A percentile compares a stretch with the other conserved stretches of the same genome.
phyloP scores from a whole-genome alignment of 2,113 vertebrate species.

The Chaenocephalus aceratus region DNA sequence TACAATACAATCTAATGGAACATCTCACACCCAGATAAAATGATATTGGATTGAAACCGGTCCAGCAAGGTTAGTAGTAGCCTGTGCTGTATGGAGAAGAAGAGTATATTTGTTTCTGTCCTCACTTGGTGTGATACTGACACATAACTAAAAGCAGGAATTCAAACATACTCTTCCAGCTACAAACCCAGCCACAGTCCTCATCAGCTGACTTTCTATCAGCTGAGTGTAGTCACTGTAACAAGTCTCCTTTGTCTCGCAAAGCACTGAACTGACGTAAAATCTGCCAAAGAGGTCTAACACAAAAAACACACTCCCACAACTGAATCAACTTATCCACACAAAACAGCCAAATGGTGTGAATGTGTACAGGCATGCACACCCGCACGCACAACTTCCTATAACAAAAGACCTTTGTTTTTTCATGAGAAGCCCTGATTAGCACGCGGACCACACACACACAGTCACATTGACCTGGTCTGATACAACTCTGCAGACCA shows the following conservation, averaged over 20 bases:
- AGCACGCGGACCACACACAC: constrained; percentile 36
- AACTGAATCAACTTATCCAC: constrained; percentile 14
- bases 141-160: constrained; percentile 3
- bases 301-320: constrained; percentile 25
- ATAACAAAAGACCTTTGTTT: constrained; percentile 71
- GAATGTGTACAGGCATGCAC: background rate
- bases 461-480: constrained; percentile 35
- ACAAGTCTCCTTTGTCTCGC: constrained; percentile 71
- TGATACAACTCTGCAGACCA: constrained; percentile 13
- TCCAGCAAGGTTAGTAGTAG: background rate
- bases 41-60: background rate
- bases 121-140: constrained; percentile 15
- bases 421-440: constrained; percentile 58
- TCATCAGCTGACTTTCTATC: constrained; percentile 73
- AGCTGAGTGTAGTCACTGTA: constrained; percentile 62
- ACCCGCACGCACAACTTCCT: constrained; percentile 4
- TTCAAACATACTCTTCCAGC: constrained; percentile 33
- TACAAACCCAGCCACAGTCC: constrained; percentile 35
- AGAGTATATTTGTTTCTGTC: background rate
- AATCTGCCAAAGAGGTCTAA: constrained; percentile 59
- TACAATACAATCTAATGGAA: background rate
- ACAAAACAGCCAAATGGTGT: constrained; percentile 27
- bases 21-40: background rate
- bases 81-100: background rate
- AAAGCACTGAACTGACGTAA: constrained; percentile 51